Conservation (phyloP, 2,113 vertebrate species). For the Merops nubicus region DNA sequence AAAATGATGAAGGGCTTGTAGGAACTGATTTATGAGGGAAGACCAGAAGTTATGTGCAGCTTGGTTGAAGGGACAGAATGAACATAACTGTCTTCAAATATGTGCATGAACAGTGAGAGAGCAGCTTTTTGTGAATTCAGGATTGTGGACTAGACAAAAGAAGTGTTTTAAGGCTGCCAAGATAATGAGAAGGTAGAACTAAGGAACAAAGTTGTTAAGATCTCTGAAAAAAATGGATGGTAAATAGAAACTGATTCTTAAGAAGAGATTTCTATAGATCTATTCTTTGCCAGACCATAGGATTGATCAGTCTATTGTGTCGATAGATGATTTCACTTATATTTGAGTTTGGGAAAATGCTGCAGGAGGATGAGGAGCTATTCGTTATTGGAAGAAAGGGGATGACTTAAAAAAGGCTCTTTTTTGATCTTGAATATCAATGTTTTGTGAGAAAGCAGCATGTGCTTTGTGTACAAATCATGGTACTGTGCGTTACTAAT, state of each 20-base stretch:
- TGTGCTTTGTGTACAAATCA: background rate
- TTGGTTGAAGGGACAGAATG: background rate
- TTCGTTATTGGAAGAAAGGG: background rate
- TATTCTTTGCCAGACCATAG: background rate
- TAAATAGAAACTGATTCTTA: background rate
- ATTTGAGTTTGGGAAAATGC: background rate
- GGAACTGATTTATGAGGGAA: slow-evolving; percentile 41
- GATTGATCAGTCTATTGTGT: background rate
- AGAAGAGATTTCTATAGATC: background rate
- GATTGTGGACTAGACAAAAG: background rate
- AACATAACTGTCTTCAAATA: background rate
- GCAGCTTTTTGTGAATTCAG: background rate
- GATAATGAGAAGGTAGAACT: background rate
- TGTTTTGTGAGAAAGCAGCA: background rate
- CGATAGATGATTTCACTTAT: background rate
- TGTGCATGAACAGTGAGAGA: background rate
- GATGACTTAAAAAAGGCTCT: background rate
- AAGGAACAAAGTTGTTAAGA: background rate
- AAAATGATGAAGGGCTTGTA: slow-evolving; percentile 12
- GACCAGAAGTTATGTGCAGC: background rate
- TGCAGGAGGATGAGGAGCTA: background rate
- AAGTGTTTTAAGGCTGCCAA: background rate
- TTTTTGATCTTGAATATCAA: background rate
- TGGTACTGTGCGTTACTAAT: background rate
- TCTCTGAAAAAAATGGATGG: background rate